Evolutionary conservation across 1,140 invertebrate genomes (phyloP).

Genomic region (Trypoxylus dichotomus): DNA sequence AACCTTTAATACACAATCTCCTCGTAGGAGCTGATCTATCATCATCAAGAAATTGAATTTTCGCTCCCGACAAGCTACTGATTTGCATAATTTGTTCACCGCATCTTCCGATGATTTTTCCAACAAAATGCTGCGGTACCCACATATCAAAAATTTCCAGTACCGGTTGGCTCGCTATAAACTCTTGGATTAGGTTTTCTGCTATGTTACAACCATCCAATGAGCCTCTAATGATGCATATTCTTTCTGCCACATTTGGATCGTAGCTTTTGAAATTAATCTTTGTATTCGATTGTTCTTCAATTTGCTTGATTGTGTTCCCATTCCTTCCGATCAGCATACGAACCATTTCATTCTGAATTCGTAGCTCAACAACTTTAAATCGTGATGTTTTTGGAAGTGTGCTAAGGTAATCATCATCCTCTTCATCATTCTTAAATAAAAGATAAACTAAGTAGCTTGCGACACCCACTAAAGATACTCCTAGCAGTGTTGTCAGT

Average conservation of each 20-base stretch:
- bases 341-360: conserved; percentile 56
- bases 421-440: conserved; percentile 51
- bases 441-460: conserved; percentile 54
- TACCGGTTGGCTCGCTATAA: conserved; percentile 68
- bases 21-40: conserved; percentile 40
- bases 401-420: conserved; percentile 40
- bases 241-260: conserved; percentile 57
- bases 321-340: conserved; percentile 67
- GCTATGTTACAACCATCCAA: conserved; percentile 66
- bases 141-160: conserved; percentile 65
- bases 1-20: conserved; percentile 54
- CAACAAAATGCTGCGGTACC: conserved; percentile 65
- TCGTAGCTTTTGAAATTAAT: conserved; percentile 64
- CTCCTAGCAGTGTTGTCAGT: conserved; percentile 47
- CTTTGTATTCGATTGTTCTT: conserved; percentile 67
- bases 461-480: conserved; percentile 54
- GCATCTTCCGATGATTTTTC: conserved; percentile 70
- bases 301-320: conserved; percentile 68
- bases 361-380: conserved; percentile 52
- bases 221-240: conserved; percentile 69
- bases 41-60: conserved; percentile 57
- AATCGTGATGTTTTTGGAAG: conserved; percentile 45
- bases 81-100: conserved; percentile 74
- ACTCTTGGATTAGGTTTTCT: conserved; percentile 69
- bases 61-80: conserved; percentile 63